Evolutionary conservation across 2,888 invertebrate genomes (phyloP).

Genomic region (Orthosia incerta): DNA sequence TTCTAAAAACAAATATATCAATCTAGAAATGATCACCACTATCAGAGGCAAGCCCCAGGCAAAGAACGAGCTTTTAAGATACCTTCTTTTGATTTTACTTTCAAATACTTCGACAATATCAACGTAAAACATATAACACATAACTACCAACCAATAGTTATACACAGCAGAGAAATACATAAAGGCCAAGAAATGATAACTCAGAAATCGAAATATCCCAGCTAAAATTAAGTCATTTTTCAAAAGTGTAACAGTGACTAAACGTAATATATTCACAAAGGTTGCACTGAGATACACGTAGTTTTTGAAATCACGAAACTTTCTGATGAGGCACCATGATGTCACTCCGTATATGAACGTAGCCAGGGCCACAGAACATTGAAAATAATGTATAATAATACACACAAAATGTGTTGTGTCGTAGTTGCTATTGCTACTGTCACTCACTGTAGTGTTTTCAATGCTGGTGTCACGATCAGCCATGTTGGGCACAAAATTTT

Average conservation of each 20-base stretch:
- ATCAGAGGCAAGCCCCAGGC: constrained; percentile 34
- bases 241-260: not conserved
- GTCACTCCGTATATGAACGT: constrained; percentile 23
- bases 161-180: constrained; percentile 1
- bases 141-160: constrained; percentile 40
- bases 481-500: not conserved
- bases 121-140: constrained; percentile 45
- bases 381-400: constrained; percentile 13
- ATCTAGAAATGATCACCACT: not conserved
- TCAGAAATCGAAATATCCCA: not conserved
- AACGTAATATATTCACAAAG: constrained; percentile 28
- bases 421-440: not conserved
- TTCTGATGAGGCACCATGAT: constrained; percentile 25
- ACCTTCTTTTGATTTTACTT: constrained; percentile 20
- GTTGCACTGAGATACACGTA: constrained; percentile 36
- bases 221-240: not conserved
- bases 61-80: constrained; percentile 39
- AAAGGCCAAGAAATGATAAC: not conserved
- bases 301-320: constrained; percentile 39
- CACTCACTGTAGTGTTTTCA: not conserved
- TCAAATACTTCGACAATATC: constrained; percentile 46
- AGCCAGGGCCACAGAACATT: not conserved
- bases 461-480: not conserved
- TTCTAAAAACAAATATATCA: not conserved
- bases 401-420: not conserved